phyloP scores from a whole-genome alignment of 2,797 vertebrate species.

The Podarcis lilfordi region DNA sequence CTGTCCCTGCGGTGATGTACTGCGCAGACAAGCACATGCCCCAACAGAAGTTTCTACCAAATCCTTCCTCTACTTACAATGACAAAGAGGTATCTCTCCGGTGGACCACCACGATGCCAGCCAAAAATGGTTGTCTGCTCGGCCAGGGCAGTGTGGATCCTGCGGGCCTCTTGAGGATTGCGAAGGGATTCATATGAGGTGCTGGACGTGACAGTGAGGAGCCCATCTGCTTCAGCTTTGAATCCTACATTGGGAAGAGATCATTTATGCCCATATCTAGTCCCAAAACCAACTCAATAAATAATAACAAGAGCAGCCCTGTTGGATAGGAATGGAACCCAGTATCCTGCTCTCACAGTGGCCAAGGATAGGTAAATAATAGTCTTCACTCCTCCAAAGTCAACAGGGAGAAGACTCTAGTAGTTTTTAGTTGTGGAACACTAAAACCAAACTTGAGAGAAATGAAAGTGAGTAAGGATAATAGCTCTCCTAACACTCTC shows the following conservation, averaged over 20 bases:
- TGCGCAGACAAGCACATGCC: neutral
- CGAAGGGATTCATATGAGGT: conserved; percentile 81
- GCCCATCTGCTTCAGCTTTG: conserved; percentile 82
- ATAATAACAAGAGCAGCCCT: too few relatives aligned
- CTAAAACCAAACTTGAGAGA: neutral
- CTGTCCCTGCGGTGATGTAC: neutral
- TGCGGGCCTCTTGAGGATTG: conserved; percentile 77
- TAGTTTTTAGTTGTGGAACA: neutral
- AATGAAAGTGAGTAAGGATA: too few relatives aligned
- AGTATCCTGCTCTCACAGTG: too few relatives aligned
- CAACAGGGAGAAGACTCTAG: neutral
- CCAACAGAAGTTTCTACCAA: neutral
- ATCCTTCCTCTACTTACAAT: conserved; percentile 73
- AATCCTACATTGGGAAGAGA: conserved; percentile 76
- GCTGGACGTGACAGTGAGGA: conserved; percentile 80
- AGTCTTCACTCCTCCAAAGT: neutral
- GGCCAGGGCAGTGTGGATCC: conserved; percentile 76
- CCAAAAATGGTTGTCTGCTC: conserved; percentile 82
- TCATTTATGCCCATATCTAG: neutral
- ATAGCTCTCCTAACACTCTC: too few relatives aligned
- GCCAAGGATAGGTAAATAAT: too few relatives aligned
- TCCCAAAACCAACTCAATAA: neutral
- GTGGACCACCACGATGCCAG: conserved; percentile 74
- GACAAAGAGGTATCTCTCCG: conserved; percentile 87
- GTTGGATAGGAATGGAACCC: too few relatives aligned